Conservation (phyloP, 2,113 vertebrate species). For the Cepphus grylle region DNA sequence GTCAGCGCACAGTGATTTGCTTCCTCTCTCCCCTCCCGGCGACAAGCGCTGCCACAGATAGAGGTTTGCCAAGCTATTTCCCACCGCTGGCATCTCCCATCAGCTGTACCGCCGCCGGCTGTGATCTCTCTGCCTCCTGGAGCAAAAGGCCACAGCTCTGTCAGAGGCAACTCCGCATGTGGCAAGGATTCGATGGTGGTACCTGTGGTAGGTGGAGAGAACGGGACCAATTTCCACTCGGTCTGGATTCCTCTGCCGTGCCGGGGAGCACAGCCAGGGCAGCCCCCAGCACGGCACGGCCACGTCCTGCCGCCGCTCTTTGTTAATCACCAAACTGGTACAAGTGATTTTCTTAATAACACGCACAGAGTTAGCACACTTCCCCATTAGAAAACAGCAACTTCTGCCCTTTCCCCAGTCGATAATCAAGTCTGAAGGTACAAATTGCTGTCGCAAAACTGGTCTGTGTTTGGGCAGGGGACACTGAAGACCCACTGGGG, state of each 20-base stretch:
- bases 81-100: neutral
- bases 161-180: neutral
- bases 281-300: neutral
- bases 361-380: neutral
- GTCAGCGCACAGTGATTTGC: neutral
- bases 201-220: neutral
- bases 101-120: neutral
- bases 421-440: neutral
- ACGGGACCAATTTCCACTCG: neutral
- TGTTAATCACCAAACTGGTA: neutral
- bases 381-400: neutral
- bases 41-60: neutral
- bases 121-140: neutral
- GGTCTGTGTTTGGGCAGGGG: neutral
- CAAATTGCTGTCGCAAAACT: neutral
- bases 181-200: rapidly evolving
- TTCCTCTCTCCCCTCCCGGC: neutral
- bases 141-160: neutral
- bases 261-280: neutral
- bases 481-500: neutral
- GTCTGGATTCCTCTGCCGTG: rapidly evolving
- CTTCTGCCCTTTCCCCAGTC: neutral
- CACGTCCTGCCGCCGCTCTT: neutral
- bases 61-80: neutral
- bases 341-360: neutral